Percentiles rank a stretch among this genome's conserved stretches.
These are phyloP conservation scores for Alectoris magna DNA, from an alignment of 2,797 vertebrate species.

Conservation along the genomic window DNA sequence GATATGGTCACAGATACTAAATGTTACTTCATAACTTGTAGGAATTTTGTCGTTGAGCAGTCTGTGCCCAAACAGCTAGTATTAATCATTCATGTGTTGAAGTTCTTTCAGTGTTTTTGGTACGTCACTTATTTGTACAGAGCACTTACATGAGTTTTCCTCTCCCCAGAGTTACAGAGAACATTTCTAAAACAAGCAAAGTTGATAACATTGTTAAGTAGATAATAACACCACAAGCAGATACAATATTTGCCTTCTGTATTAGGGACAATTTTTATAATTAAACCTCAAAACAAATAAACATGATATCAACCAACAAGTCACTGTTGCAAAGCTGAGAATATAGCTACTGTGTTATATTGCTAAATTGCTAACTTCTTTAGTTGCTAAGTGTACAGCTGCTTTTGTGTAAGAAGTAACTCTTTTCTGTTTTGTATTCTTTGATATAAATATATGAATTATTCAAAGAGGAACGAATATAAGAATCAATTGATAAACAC, in stretches of 20 bases:
- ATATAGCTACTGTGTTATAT: not conserved
- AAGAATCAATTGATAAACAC: not conserved
- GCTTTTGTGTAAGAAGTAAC: not conserved
- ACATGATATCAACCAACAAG: not conserved
- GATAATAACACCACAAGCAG: not conserved
- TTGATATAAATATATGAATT: not conserved
- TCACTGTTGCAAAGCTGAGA: not conserved
- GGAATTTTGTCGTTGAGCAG: not conserved
- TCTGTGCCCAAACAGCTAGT: not conserved
- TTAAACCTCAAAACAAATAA: not conserved
- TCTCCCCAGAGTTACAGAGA: not conserved
- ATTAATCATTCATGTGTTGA: not conserved
- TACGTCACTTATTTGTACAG: accelerated
- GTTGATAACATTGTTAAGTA: not conserved
- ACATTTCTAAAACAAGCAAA: not conserved
- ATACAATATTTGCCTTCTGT: not conserved
- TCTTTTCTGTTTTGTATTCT: not conserved
- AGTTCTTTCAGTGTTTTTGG: not conserved
- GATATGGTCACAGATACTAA: not conserved
- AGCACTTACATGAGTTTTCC: not conserved
- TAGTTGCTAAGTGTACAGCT: not conserved
- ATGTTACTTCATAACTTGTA: not conserved
- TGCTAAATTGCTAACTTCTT: not conserved
- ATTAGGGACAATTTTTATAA: not conserved
- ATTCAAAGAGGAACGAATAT: not conserved